Percentiles rank a stretch among this genome's conserved stretches.
Conservation (phyloP, 2,888 invertebrate genomes). For the Torymus texanus region DNA sequence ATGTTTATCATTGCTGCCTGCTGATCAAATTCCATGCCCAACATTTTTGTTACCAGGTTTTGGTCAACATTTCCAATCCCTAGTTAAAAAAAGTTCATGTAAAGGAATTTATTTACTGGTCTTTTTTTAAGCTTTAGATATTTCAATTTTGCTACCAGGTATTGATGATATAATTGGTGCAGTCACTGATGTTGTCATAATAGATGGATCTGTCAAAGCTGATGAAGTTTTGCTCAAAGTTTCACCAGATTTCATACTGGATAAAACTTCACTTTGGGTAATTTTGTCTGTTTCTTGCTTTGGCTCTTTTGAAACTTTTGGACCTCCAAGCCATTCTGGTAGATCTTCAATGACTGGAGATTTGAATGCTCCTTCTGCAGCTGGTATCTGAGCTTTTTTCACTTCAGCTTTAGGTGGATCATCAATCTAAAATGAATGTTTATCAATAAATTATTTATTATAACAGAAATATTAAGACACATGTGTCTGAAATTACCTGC, state of each 20-base stretch:
- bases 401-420: slow-evolving; percentile 43
- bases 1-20: slow-evolving; percentile 66
- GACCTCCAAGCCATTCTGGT: slow-evolving; percentile 70
- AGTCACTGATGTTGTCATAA: background rate
- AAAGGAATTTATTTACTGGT: background rate
- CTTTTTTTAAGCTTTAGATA: too few species aligned
- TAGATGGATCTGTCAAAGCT: background rate
- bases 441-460: slow-evolving; percentile 5
- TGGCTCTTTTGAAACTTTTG: slow-evolving; percentile 58
- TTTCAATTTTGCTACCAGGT: too few species aligned
- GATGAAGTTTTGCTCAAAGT: slow-evolving; percentile 19
- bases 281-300: slow-evolving; percentile 49
- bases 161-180: background rate
- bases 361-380: slow-evolving; percentile 40
- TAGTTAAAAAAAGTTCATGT: background rate
- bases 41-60: slow-evolving; percentile 59
- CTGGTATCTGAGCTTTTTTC: slow-evolving; percentile 4
- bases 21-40: slow-evolving; percentile 67
- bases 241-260: slow-evolving; percentile 30
- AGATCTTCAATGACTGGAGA: slow-evolving; percentile 60
- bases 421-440: slow-evolving; percentile 50
- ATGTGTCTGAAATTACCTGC: slow-evolving; percentile 21
- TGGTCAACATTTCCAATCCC: slow-evolving; percentile 23
- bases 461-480: too few species aligned
- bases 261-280: slow-evolving; percentile 5